These are phyloP conservation scores for Potorous gilbertii DNA, from an alignment of 2,797 vertebrate species.

Conservation along the genomic window DNA sequence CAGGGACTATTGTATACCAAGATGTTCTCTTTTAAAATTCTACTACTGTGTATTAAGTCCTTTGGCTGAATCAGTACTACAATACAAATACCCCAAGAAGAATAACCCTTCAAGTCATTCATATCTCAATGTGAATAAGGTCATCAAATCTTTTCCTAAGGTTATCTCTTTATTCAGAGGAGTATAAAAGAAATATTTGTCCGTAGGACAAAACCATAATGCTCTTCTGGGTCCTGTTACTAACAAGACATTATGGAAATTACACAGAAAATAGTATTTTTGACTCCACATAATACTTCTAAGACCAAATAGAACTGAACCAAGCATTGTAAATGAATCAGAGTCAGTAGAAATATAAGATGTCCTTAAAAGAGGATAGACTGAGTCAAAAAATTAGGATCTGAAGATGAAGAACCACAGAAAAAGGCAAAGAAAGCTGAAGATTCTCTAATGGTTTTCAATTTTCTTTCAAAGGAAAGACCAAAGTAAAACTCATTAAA, in stretches of 20 bases:
- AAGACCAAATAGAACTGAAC: neutral
- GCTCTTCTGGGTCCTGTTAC: neutral
- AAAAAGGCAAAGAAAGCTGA: neutral
- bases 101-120: conserved; percentile 43
- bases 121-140: neutral
- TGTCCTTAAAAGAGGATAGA: neutral
- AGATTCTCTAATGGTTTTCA: neutral
- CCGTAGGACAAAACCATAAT: neutral
- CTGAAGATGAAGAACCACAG: neutral
- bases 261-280: neutral
- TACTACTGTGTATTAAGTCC: neutral
- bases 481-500: neutral
- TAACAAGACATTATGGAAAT: neutral
- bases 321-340: neutral
- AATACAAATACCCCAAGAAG: conserved; percentile 23
- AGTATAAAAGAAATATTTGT: neutral
- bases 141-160: neutral
- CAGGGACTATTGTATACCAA: neutral
- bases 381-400: neutral
- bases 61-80: neutral
- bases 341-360: neutral
- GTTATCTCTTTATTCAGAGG: neutral
- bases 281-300: neutral
- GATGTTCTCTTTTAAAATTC: neutral
- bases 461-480: neutral